Base-by-base conservation (phyloP, 2,113 vertebrate genomes). In the Gnathonemus echidnorhynchus region DNA sequence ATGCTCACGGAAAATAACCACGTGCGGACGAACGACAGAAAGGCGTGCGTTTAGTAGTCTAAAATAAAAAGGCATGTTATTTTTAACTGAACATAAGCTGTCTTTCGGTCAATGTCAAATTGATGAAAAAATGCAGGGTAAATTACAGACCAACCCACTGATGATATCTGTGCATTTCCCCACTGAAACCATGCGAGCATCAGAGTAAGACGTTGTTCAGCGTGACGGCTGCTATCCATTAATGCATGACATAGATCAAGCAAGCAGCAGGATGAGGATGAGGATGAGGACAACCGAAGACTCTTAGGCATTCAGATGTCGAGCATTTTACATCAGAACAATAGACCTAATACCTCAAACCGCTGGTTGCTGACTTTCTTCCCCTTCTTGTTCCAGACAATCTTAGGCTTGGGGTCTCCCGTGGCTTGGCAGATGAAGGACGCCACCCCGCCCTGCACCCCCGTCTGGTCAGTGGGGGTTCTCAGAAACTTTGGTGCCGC, bases 321-420 rank as follows among this genome's bases (percentile, higher is more conserved):
- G 86, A 90, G 89, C 90, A 91, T 91, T 90, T 91, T 91, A 91
- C 90, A 97, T 96, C 96, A 97, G 97, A 97, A 97, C 96, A 97
- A 97, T 97, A 96, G 97, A 97, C 96, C 95, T 96, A 97, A 94
- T 97, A 99, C 98, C 98, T 99, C 98, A 97, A 99, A 99, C 97
- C 98, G 98, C 96, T 99, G 98, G 94, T 99, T 99, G 97, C 97
- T 99, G 97, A 99, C 98, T 98, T 99, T 99, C 96, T 99, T 99
- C 95, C 98, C 98, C 95, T 99, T 99, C 95, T 99, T 98, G 94
- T 98, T 99, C 98, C 98, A 99, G 91, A 98, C 97, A 92, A 99
- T 99, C 95, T 98, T 98, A 91, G 98, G 98, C 93, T 98, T 97
- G 83, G 98, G 98, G 90, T 99, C 98, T 93, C 98, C 98, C 0